Percentiles rank a stretch among this genome's conserved stretches.
Evolutionary conservation across 1,140 invertebrate species (phyloP).

Genomic region (Drosophila auraria): DNA sequence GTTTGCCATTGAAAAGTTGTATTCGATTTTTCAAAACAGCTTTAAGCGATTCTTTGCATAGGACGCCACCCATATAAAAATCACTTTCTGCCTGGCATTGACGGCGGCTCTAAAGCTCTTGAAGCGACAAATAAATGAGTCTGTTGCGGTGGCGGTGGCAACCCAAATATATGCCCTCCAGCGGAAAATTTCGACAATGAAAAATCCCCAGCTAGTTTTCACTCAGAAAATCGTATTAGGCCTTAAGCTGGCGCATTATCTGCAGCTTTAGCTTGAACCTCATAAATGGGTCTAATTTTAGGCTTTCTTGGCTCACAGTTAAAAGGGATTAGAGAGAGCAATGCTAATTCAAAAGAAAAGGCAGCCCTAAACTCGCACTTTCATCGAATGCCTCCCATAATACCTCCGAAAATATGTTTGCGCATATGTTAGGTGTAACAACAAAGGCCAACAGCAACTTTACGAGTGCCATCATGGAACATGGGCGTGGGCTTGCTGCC

Average conservation of each 20-base stretch:
- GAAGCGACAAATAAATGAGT: slow-evolving; percentile 24
- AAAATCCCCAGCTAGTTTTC: slow-evolving; percentile 6
- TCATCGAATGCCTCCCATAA: background rate
- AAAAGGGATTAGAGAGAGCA: slow-evolving; percentile 9
- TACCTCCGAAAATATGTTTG: slow-evolving; percentile 22
- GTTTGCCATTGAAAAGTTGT: slow-evolving; percentile 30
- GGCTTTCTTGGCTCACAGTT: background rate
- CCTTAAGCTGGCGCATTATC: slow-evolving; percentile 25
- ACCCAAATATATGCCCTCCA: background rate
- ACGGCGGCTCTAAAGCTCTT: slow-evolving; percentile 6
- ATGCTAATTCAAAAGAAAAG: slow-evolving; percentile 3
- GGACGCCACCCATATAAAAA: background rate
- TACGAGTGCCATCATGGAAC: background rate
- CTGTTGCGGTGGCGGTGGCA: slow-evolving; percentile 13
- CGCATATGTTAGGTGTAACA: slow-evolving; percentile 5
- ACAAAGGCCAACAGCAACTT: slow-evolving; percentile 2
- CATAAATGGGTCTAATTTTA: slow-evolving; percentile 4
- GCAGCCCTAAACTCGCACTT: background rate
- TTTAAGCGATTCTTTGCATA: slow-evolving; percentile 16
- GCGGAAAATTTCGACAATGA: slow-evolving; percentile 3
- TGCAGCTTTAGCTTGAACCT: background rate
- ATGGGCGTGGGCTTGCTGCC: background rate
- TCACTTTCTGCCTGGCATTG: slow-evolving; percentile 10
- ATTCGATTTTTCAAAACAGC: slow-evolving; percentile 20
- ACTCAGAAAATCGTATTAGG: slow-evolving; percentile 20